A percentile compares a stretch with the other conserved stretches of the same genome.
phyloP scores from a whole-genome alignment of 1,140 invertebrate genomes.

The Lepidotrigona ventralis region DNA sequence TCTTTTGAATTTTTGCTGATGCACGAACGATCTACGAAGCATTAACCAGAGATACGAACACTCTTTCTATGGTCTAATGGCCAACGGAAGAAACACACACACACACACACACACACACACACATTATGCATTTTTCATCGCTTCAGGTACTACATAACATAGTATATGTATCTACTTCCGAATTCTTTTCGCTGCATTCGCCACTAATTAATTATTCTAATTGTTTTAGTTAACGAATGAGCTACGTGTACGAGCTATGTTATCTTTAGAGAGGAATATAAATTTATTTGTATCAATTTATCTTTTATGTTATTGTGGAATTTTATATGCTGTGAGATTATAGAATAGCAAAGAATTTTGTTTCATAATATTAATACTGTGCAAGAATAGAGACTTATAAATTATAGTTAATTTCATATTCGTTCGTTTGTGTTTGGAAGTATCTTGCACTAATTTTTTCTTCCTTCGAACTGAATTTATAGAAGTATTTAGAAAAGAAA shows the following conservation, averaged over 20 bases:
- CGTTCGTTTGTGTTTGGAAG: not conserved
- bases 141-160: not conserved
- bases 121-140: not conserved
- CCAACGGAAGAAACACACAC: not conserved
- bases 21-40: not conserved
- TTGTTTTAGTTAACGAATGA: not conserved
- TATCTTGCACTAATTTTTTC: not conserved
- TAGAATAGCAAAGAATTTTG: not conserved
- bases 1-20: not conserved
- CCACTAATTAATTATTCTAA: not conserved
- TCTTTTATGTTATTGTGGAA: not conserved
- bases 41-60: not conserved
- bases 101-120: too few species aligned
- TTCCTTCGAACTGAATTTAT: not conserved
- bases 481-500: not conserved
- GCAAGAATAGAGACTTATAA: not conserved
- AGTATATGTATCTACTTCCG: not conserved
- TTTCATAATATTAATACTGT: not conserved
- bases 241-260: not conserved
- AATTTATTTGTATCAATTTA: not conserved
- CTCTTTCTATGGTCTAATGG: not conserved
- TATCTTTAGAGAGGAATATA: not conserved
- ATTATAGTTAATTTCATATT: not conserved
- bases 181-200: not conserved
- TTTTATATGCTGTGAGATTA: not conserved